Base-by-base conservation (phyloP, 1,140 invertebrate genomes). In the Drosophila lini region DNA sequence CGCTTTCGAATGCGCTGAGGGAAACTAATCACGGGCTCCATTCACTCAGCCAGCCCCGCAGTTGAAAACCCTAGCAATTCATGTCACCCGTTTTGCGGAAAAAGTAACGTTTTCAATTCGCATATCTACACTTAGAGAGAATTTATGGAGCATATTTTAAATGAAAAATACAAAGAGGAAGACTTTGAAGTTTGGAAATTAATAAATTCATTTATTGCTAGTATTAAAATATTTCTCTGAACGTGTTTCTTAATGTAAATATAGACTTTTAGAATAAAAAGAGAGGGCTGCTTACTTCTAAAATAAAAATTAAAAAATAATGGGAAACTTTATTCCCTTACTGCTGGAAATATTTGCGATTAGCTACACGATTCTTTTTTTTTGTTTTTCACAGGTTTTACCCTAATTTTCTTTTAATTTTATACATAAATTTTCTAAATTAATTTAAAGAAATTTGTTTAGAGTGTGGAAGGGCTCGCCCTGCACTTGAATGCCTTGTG, bases 401-500 rank as follows among this genome's bases (percentile, higher is more conserved):
- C 1, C 7, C 0, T 7, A 6, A 36, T 22, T 55, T 25, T 38
- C n/a, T 25, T 13, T 7, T 1, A n/a, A 36, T 22, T 22, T 15
- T 6, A 34, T 34, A 7, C 6, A 53, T 34, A 4, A 5, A 36
- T 0, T 22, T 1, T 32, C 5, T 0, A 22, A 19, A n/a, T n/a
- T 0, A n/a, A n/a, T 31, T 31, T 1, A 13, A 8, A 32, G 11
- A 19, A 25, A 11, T 61, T 64, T 16, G 0, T 60, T n/a, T 8
- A 0, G 1, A 63, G 61, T 64, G 56, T 15, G 40, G 3, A 9
- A 42, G 41, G 57, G 62, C 34, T 64, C 25, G 56, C 25, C 61
- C 28, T 76, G 60, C 80, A 74, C 84, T 89, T 78, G 64, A 88
- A 80, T 89, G 84, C 80, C 73, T 89, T 88, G 80, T 83, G 83